Evolutionary conservation across 2,888 invertebrate genomes (phyloP).

Genomic region (Trachelus iudaicus): DNA sequence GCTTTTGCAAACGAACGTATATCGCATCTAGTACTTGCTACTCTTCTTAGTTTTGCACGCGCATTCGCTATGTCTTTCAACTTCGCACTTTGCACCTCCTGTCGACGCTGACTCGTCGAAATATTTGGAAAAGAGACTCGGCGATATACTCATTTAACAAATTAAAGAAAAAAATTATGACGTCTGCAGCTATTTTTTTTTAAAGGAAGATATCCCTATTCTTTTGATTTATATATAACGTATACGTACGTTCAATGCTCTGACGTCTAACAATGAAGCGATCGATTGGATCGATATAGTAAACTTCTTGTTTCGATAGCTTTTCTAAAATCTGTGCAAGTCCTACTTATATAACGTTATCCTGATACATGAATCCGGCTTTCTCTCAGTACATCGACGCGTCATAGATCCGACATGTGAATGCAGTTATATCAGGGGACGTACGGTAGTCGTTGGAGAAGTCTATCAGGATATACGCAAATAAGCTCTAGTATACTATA

Average conservation of each 20-base stretch:
- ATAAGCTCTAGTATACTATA: constrained; percentile 4
- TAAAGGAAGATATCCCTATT: too few relatives aligned
- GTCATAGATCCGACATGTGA: constrained; percentile 24
- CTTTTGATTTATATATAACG: neutral
- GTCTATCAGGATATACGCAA: constrained; percentile 14
- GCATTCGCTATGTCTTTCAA: neutral
- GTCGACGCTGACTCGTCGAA: constrained; percentile 3
- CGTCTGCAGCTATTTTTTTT: neutral
- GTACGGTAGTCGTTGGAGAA: constrained; percentile 2
- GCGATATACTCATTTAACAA: neutral
- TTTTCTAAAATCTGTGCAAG: neutral
- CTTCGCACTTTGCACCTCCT: constrained; percentile 21
- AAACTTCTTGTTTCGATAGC: neutral
- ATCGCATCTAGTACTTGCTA: neutral
- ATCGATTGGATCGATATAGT: too few relatives aligned
- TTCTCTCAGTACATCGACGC: constrained; percentile 6
- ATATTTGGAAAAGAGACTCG: neutral
- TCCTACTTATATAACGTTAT: constrained; percentile 19
- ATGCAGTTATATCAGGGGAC: constrained; percentile 19
- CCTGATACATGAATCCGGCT: constrained; percentile 22
- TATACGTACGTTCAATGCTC: neutral
- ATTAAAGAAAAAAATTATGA: neutral
- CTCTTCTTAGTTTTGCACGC: neutral
- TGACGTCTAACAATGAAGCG: too few relatives aligned
- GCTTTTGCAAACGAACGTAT: constrained; percentile 20